Evolutionary conservation across 1,140 invertebrate species (phyloP).

Genomic region (Scaptomyza pallida): DNA sequence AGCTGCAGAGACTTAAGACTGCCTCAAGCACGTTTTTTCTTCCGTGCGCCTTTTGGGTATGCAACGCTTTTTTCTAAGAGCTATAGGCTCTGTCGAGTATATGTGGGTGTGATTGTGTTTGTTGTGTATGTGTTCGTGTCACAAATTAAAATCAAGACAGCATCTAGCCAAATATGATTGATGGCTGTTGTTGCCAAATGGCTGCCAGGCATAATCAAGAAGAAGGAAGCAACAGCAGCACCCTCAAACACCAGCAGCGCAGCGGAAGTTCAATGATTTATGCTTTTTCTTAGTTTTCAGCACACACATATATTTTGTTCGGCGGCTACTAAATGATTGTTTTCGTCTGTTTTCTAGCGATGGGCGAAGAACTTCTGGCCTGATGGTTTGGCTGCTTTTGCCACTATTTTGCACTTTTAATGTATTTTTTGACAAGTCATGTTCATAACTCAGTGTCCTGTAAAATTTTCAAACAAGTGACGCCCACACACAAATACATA

Average conservation of each 20-base stretch:
- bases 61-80: constrained; percentile 47
- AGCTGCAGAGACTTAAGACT: background rate
- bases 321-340: constrained; percentile 73
- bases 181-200: constrained; percentile 55
- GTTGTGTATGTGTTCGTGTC: constrained; percentile 43
- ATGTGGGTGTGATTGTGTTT: constrained; percentile 12
- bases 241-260: background rate
- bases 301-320: background rate
- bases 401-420: constrained; percentile 78
- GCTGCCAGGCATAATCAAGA: background rate
- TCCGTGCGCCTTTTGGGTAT: constrained; percentile 26
- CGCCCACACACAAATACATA: constrained; percentile 20
- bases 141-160: constrained; percentile 81
- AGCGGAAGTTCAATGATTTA: constrained; percentile 76
- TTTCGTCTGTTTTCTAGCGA: constrained; percentile 41
- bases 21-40: constrained; percentile 62
- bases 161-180: constrained; percentile 68
- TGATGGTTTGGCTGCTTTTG: constrained; percentile 16
- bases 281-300: constrained; percentile 59
- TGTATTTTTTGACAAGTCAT: constrained; percentile 81
- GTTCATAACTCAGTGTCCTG: constrained; percentile 81
- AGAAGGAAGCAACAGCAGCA: constrained; percentile 9
- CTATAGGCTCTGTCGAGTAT: constrained; percentile 15
- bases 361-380: too few species aligned
- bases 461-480: constrained; percentile 57